Conservation (phyloP, 2,113 vertebrate genomes). For the Dolichallabes microphthalmus region DNA sequence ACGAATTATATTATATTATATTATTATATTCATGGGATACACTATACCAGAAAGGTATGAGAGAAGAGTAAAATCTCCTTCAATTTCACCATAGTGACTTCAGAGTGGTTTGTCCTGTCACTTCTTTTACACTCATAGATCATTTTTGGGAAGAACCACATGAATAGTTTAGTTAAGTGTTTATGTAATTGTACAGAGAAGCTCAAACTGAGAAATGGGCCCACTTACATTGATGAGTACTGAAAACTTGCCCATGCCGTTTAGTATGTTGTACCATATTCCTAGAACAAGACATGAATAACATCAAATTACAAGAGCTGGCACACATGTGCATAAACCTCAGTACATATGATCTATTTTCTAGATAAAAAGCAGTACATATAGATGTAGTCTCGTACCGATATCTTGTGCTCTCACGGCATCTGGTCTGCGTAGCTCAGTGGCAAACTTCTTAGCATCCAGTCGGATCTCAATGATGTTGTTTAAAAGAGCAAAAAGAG, state of each 20-base stretch:
- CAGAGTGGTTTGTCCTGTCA: neutral
- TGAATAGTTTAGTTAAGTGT: neutral
- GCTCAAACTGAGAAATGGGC: neutral
- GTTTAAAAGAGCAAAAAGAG: constrained; percentile 94
- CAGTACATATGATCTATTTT: neutral
- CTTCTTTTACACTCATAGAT: neutral
- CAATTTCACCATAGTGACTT: neutral
- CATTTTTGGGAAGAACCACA: neutral
- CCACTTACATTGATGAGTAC: constrained; percentile 96
- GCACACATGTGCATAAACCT: neutral
- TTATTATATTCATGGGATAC: neutral
- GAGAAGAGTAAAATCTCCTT: neutral
- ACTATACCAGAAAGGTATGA: neutral
- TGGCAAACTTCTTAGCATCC: constrained; percentile 96
- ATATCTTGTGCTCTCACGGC: constrained; percentile 91
- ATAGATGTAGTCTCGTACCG: constrained; percentile 67
- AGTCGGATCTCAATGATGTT: constrained; percentile 95
- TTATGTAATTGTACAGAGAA: neutral
- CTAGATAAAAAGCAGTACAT: neutral
- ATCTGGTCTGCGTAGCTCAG: constrained; percentile 90
- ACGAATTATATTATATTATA: too few relatives aligned
- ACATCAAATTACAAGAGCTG: neutral
- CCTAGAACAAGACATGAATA: constrained; percentile 68
- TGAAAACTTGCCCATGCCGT: constrained; percentile 91
- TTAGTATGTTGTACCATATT: constrained; percentile 97